These are phyloP conservation scores for Chrysolina haemoptera DNA, from an alignment of 2,888 invertebrate genomes.

Conservation along the genomic window DNA sequence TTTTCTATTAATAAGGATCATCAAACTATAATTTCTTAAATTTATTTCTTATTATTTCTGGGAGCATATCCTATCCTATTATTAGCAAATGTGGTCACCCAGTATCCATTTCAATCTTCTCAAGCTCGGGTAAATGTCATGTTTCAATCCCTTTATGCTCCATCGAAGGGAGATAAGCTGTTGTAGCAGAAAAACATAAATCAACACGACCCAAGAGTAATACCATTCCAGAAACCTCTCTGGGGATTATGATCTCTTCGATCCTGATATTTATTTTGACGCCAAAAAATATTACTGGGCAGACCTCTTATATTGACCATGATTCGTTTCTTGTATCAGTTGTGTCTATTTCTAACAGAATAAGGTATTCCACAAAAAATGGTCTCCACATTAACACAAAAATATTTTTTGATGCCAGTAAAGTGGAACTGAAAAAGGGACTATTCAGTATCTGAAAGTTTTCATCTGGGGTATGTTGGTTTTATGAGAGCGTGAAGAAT, in stretches of 20 bases:
- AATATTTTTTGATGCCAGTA: too few species aligned
- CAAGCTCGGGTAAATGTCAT: not conserved
- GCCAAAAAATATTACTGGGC: not conserved
- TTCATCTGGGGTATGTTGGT: too few species aligned
- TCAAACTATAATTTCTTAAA: too few species aligned
- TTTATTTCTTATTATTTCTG: too few species aligned
- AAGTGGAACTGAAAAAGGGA: too few species aligned
- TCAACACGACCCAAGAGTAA: constrained; percentile 16
- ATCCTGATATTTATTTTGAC: not conserved
- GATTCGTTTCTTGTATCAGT: not conserved
- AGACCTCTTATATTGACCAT: not conserved
- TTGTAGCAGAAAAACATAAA: constrained; percentile 1
- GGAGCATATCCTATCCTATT: too few species aligned
- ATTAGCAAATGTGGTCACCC: too few species aligned
- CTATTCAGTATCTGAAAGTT: too few species aligned
- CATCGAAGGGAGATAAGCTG: not conserved
- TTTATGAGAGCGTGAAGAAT: too few species aligned
- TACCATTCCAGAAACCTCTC: constrained; percentile 1
- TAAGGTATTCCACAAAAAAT: too few species aligned
- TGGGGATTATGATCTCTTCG: not conserved
- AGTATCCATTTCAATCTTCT: constrained; percentile 1
- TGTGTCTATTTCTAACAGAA: not conserved
- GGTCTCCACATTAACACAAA: too few species aligned
- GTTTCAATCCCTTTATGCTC: not conserved
- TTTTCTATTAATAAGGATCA: too few species aligned